A percentile compares a stretch with the other conserved stretches of the same genome.
Evolutionary conservation across 2,113 vertebrate species (phyloP).

Genomic region (Cettia cetti): DNA sequence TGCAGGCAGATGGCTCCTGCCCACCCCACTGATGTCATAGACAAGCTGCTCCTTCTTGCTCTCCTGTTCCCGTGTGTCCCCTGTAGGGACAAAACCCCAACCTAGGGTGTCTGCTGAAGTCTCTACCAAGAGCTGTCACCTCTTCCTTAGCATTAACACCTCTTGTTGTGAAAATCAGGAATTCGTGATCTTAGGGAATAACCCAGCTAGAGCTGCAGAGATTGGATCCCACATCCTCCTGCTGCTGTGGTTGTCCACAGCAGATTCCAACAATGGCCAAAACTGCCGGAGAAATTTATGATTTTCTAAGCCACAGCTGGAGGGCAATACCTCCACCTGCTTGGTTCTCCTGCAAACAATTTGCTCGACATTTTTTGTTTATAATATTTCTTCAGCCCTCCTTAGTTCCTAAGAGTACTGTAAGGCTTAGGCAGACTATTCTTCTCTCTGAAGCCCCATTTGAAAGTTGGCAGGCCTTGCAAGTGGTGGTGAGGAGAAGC

Average conservation of each 20-base stretch:
- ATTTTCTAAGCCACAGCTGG: not conserved
- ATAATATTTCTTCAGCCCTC: not conserved
- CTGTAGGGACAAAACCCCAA: not conserved
- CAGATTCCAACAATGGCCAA: not conserved
- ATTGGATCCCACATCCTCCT: rapidly evolving
- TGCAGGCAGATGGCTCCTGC: not conserved
- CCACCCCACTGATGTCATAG: not conserved
- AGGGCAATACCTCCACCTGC: not conserved
- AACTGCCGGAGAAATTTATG: not conserved
- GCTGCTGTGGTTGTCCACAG: not conserved
- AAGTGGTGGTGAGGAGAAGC: not conserved
- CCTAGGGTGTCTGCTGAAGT: not conserved
- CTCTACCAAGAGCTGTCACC: not conserved
- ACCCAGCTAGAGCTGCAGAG: not conserved
- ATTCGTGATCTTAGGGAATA: not conserved
- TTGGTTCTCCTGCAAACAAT: not conserved
- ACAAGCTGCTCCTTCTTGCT: not conserved
- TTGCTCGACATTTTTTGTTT: not conserved
- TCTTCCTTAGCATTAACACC: not conserved
- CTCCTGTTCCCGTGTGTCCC: rapidly evolving
- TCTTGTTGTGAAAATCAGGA: not conserved
- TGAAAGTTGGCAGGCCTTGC: not conserved
- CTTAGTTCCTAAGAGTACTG: not conserved
- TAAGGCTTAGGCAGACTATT: not conserved
- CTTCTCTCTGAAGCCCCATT: not conserved